Base-by-base conservation (phyloP, 2,797 vertebrate species). In the Somateria mollissima region DNA sequence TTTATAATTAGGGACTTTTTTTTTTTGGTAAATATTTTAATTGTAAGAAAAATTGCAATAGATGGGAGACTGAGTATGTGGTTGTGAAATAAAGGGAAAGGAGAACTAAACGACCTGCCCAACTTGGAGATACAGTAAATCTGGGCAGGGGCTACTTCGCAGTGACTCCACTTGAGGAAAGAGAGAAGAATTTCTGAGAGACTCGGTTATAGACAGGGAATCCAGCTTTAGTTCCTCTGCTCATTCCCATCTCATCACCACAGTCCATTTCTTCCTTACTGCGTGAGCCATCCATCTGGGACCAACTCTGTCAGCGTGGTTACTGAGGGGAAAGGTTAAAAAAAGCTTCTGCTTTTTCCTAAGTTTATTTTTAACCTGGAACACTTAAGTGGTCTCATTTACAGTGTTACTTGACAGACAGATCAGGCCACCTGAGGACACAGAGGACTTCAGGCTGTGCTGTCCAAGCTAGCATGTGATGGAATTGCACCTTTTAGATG, bases 321-420 rank as follows among this genome's bases (percentile, higher is more conserved):
- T 88, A 39, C 81, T 64, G 60, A 61, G 32, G 20, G 34, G 20
- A 11, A 45, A 64, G 53, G 77, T 76, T 91, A 95, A 95, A 93
- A 96, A 93, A 89, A 96, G 60, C 47, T 24, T 72, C 82, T 80
- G 66, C 22, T 45, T 95, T 74, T 87, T 62, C 57, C 53, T 43
- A 8, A n/a, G 67, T 8, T 82, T 96, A 93, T 95, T 96, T 97
- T 97, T 94, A 95, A 66, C 83, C 17, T 67, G 77, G 64, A 93
- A 82, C 76, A 56, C 61, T 82, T 28, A 64, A 82, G 61, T 27
- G 86, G 45, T 89, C 64, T 84, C 43, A 53, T 80, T 89, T 87
- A 51, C 87, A 58, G 73, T 36, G 76, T 84, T 89, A 34, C 37
- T 87, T 94, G 90, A 67, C 67, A 71, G 78, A 10, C 47, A 57